These are phyloP conservation scores for Oryzias curvinotus DNA, from an alignment of 2,113 vertebrate species.

Conservation along the genomic window DNA sequence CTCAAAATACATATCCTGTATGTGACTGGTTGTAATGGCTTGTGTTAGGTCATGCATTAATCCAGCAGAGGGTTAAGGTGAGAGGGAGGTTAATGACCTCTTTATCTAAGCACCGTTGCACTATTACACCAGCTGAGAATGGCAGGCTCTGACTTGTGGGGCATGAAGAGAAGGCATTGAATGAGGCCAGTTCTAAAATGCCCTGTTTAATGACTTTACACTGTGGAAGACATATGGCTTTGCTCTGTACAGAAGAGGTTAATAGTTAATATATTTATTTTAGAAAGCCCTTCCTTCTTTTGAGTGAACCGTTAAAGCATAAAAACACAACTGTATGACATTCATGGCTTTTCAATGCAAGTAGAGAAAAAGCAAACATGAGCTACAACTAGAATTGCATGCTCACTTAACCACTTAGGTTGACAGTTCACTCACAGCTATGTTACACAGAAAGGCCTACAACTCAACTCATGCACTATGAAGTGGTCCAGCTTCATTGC, in stretches of 20 bases:
- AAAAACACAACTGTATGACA: conserved; percentile 35
- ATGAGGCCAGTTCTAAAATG: conserved; percentile 18
- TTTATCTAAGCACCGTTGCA: conserved; percentile 37
- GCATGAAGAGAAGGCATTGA: conserved; percentile 1
- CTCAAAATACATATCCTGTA: conserved; percentile 15
- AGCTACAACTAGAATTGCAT: conserved; percentile 31
- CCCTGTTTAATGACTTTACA: conserved; percentile 25
- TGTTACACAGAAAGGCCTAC: conserved; percentile 31
- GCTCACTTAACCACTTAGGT: conserved; percentile 69
- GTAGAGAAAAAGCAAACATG: conserved; percentile 1
- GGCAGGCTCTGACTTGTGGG: conserved; percentile 1
- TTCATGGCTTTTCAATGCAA: conserved; percentile 10
- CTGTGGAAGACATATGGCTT: conserved; percentile 12
- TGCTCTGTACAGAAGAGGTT: conserved; percentile 13
- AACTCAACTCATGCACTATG: conserved; percentile 27
- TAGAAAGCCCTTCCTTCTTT: conserved; percentile 30
- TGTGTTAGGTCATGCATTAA: conserved; percentile 27
- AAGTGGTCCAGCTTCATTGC: conserved; percentile 38
- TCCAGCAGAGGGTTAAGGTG: conserved; percentile 9
- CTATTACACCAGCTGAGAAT: conserved; percentile 20
- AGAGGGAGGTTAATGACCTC: conserved; percentile 31
- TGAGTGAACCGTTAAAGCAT: conserved; percentile 39
- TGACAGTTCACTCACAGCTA: conserved; percentile 71
- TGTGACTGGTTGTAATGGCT: conserved; percentile 5
- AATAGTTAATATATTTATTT: not conserved